Conservation (phyloP, 2,888 invertebrate genomes). For the Zygogramma bicolorata region DNA sequence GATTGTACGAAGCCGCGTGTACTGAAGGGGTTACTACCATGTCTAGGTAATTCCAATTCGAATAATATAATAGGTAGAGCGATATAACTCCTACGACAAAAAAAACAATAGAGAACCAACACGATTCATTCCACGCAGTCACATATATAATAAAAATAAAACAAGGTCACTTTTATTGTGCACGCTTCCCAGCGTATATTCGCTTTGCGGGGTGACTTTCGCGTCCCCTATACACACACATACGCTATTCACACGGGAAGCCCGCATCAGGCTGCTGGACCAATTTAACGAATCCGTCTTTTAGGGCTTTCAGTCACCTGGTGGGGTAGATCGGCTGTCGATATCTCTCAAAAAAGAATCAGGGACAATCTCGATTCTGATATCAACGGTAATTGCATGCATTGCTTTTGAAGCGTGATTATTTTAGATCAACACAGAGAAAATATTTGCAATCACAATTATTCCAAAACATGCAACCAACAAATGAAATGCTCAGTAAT, state of each 20-base stretch:
- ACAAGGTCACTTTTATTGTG: slow-evolving; percentile 59
- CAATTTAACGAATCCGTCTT: not conserved
- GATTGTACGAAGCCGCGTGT: no score
- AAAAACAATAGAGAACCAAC: slow-evolving; percentile 47
- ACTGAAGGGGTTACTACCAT: not conserved
- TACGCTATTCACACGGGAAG: slow-evolving; percentile 19
- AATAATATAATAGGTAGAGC: not conserved
- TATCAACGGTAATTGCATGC: not conserved
- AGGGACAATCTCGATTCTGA: not conserved
- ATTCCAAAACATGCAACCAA: no score
- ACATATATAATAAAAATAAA: slow-evolving; percentile 52
- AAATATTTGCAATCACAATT: no score
- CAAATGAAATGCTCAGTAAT: no score
- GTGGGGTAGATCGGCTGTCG: slow-evolving; percentile 4
- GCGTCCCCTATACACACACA: slow-evolving; percentile 34
- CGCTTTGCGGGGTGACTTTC: slow-evolving; percentile 48
- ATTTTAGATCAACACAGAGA: no score
- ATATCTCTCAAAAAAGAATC: not conserved
- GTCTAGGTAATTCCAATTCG: not conserved
- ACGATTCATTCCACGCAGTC: slow-evolving; percentile 52
- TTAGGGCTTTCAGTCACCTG: slow-evolving; percentile 7
- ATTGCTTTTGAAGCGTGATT: no score
- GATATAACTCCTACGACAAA: not conserved
- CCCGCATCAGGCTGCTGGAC: not conserved
- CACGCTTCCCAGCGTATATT: slow-evolving; percentile 21